Conservation (phyloP, 2,113 vertebrate genomes). For the Sterrhoptilus dennistouni region DNA sequence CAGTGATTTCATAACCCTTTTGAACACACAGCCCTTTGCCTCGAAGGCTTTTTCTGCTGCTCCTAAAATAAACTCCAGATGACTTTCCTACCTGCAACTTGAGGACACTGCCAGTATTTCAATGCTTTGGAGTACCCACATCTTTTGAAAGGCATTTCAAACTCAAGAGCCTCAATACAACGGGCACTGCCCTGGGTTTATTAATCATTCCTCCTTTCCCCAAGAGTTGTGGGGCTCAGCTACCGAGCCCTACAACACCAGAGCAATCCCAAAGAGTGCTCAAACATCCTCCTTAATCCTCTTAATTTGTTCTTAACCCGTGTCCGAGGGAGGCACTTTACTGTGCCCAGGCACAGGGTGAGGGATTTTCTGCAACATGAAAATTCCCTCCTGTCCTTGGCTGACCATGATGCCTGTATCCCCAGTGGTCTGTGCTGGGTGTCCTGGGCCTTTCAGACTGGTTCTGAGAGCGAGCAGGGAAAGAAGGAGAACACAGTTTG, state of each 20-base stretch:
- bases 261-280: neutral
- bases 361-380: neutral
- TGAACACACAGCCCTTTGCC: neutral
- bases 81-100: constrained; percentile 45
- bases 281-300: neutral
- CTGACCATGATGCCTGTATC: no score
- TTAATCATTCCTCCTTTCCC: neutral
- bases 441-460: no score
- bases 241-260: neutral
- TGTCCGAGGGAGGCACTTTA: neutral
- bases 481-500: no score
- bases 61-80: constrained; percentile 42
- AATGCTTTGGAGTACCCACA: neutral
- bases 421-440: no score
- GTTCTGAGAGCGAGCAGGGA: no score
- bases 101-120: constrained; percentile 5
- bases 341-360: neutral
- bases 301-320: neutral
- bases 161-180: neutral
- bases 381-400: neutral
- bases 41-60: neutral
- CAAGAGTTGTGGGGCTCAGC: neutral
- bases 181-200: neutral
- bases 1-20: neutral
- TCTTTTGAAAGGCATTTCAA: neutral